Conservation (phyloP, 2,797 vertebrate genomes). For the Girardinus metallicus region DNA sequence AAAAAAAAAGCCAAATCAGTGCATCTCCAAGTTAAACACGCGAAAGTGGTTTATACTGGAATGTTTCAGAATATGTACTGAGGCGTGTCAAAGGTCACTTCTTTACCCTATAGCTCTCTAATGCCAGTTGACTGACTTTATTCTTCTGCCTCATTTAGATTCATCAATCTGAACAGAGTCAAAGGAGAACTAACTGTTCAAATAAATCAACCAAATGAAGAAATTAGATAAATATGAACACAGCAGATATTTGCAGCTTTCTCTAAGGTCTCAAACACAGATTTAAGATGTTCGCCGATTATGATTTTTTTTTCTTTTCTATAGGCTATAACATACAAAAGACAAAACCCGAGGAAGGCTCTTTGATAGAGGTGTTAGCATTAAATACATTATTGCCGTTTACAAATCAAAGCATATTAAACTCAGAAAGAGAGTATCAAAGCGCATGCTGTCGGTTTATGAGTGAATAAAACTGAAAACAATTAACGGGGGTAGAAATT, state of each 20-base stretch:
- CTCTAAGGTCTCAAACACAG: neutral
- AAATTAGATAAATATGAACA: neutral
- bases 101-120: neutral
- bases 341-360: neutral
- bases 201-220: neutral
- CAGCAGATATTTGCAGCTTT: neutral
- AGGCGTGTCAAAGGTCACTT: neutral
- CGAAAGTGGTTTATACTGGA: neutral
- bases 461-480: neutral
- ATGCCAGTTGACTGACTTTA: neutral
- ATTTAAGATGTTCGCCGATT: neutral
- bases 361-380: neutral
- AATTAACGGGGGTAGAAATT: neutral
- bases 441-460: neutral
- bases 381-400: neutral
- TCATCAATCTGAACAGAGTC: neutral
- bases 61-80: neutral
- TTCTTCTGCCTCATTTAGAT: neutral
- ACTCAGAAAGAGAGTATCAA: neutral
- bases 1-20: neutral
- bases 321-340: neutral
- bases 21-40: neutral
- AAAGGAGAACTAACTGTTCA: neutral
- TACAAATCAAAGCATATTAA: neutral
- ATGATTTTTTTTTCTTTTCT: neutral